These are phyloP conservation scores for Steatocranus sp. DNA, from an alignment of 2,797 vertebrate genomes.

Conservation along the genomic window DNA sequence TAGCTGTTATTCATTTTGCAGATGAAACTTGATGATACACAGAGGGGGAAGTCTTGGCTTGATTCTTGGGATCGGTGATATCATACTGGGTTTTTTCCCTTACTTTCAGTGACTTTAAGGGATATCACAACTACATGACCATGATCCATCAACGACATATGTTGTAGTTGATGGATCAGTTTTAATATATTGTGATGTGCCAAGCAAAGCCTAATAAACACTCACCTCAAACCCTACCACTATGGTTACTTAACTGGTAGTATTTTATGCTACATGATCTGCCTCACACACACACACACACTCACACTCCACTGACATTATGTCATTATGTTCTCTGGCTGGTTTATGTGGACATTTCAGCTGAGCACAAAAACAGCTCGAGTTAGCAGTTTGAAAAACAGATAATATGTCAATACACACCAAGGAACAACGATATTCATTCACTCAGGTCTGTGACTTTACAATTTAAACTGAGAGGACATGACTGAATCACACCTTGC, in stretches of 20 bases:
- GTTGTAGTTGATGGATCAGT: conserved; percentile 63
- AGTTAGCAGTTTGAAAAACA: conserved; percentile 54
- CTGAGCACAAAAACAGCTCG: conserved; percentile 52
- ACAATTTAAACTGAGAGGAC: conserved; percentile 23
- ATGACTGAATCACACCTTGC: conserved; percentile 27
- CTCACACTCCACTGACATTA: conserved; percentile 26
- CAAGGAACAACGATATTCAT: conserved; percentile 35
- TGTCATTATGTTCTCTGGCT: conserved; percentile 54
- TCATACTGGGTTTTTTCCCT: conserved; percentile 26
- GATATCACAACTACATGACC: conserved; percentile 41
- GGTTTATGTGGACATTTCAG: conserved; percentile 42
- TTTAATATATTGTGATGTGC: conserved; percentile 64
- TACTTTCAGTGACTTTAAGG: conserved; percentile 28
- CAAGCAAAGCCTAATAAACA: conserved; percentile 72
- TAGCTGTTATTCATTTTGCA: not conserved
- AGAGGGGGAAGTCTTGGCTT: not conserved
- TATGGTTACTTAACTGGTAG: conserved; percentile 65
- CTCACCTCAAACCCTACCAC: conserved; percentile 52
- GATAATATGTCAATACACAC: conserved; percentile 55
- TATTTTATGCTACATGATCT: conserved; percentile 45
- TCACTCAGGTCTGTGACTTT: conserved; percentile 36
- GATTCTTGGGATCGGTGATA: conserved; percentile 36
- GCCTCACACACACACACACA: not conserved
- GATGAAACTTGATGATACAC: conserved; percentile 7
- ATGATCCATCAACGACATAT: conserved; percentile 44